These are phyloP conservation scores for Amniataba percoides DNA, from an alignment of 2,797 vertebrate genomes.

Conservation along the genomic window DNA sequence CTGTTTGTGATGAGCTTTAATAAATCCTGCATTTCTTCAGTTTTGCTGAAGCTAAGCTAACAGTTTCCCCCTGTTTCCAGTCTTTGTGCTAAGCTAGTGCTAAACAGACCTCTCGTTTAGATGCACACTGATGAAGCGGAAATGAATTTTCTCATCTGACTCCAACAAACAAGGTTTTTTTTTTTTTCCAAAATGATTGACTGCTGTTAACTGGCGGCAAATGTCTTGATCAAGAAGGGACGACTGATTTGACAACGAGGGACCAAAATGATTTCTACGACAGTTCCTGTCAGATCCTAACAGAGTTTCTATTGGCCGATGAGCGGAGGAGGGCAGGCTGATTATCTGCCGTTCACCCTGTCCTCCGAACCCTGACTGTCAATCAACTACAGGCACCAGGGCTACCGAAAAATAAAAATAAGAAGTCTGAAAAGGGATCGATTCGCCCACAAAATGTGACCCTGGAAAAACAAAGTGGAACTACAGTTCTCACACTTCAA, in stretches of 20 bases:
- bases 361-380: conserved; percentile 78
- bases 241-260: neutral
- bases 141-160: neutral
- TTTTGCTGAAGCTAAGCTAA: conserved; percentile 1
- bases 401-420: conserved; percentile 35
- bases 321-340: conserved; percentile 57
- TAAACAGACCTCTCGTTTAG: neutral
- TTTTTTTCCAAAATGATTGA: neutral
- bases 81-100: conserved; percentile 33
- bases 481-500: conserved; percentile 43
- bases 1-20: neutral
- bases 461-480: conserved; percentile 30
- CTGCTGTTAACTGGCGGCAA: conserved; percentile 19
- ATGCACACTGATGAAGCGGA: conserved; percentile 3
- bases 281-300: conserved; percentile 42
- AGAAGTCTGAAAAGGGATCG: conserved; percentile 44
- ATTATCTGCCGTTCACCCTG: conserved; percentile 75
- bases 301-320: conserved; percentile 53
- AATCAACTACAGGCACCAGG: conserved; percentile 74
- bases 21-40: neutral
- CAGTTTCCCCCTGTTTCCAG: conserved; percentile 21
- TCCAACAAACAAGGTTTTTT: conserved; percentile 4
- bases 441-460: conserved; percentile 37
- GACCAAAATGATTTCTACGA: conserved; percentile 21
- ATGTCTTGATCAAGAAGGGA: neutral